phyloP scores from a whole-genome alignment of 2,888 invertebrate genomes.

The Epistrophe eligans region DNA sequence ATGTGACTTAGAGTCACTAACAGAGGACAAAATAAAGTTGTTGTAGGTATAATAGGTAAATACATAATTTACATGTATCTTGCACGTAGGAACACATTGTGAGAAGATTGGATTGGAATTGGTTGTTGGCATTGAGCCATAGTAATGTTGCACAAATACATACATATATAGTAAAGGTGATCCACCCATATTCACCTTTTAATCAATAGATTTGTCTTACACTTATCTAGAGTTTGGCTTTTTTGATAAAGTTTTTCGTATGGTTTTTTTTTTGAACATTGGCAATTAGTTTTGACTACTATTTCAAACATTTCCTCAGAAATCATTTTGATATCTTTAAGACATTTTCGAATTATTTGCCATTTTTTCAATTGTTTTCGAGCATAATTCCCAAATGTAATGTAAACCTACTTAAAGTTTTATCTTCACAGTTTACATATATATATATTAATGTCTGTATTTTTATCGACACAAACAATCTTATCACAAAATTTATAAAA shows the following conservation, averaged over 20 bases:
- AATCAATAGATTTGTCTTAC: not conserved
- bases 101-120: constrained; percentile 43
- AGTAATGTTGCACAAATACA: constrained; percentile 8
- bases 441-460: too few species aligned
- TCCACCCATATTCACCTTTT: not conserved
- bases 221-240: not conserved
- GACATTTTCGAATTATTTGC: too few species aligned
- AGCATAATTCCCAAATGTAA: too few species aligned
- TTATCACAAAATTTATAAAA: too few species aligned
- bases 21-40: constrained; percentile 14
- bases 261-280: not conserved
- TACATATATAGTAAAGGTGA: too few species aligned
- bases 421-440: too few species aligned
- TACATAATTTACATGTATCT: constrained; percentile 49
- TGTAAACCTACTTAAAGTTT: too few species aligned
- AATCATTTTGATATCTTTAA: too few species aligned
- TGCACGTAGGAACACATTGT: constrained; percentile 21
- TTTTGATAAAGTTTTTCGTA: not conserved
- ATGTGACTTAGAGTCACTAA: constrained; percentile 24
- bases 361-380: too few species aligned
- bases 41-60: constrained; percentile 2
- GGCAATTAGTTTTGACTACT: too few species aligned
- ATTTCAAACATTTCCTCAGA: too few species aligned
- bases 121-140: constrained; percentile 41
- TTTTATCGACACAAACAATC: too few species aligned